These are phyloP conservation scores for Zosterops lateralis DNA, from an alignment of 2,113 vertebrate genomes.

Conservation along the genomic window DNA sequence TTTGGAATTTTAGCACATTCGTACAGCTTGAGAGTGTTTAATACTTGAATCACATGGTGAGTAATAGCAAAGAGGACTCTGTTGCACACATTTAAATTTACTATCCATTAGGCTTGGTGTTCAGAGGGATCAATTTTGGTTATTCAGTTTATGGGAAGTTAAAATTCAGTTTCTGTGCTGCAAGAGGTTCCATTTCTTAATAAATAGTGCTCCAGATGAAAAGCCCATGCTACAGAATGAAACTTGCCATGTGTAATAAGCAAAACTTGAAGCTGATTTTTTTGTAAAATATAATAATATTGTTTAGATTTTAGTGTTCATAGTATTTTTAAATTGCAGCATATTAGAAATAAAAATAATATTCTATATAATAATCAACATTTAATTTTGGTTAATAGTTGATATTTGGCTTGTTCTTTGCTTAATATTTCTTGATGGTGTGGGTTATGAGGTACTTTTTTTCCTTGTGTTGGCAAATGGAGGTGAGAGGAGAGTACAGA, in stretches of 20 bases:
- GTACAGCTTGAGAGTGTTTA: background rate
- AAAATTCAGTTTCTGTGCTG: background rate
- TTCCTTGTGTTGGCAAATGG: background rate
- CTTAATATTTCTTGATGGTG: background rate
- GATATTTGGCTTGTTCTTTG: background rate
- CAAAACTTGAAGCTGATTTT: background rate
- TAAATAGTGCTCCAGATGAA: background rate
- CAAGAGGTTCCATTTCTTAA: background rate
- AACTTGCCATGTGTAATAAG: background rate
- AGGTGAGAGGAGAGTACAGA: background rate
- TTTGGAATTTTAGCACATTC: background rate
- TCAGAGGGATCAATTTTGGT: background rate
- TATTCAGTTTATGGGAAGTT: background rate
- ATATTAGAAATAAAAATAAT: background rate
- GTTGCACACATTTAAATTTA: background rate
- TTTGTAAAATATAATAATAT: background rate
- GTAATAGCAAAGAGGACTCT: background rate
- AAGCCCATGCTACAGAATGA: background rate
- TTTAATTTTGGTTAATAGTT: background rate
- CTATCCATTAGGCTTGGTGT: rapidly evolving
- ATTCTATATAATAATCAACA: background rate
- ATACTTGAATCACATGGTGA: background rate
- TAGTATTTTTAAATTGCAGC: background rate
- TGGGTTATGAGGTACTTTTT: background rate
- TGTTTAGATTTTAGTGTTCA: background rate